A percentile compares a stretch with the other conserved stretches of the same genome.
phyloP scores from a whole-genome alignment of 2,888 invertebrate genomes.

The Chrysotoxum bicinctum region DNA sequence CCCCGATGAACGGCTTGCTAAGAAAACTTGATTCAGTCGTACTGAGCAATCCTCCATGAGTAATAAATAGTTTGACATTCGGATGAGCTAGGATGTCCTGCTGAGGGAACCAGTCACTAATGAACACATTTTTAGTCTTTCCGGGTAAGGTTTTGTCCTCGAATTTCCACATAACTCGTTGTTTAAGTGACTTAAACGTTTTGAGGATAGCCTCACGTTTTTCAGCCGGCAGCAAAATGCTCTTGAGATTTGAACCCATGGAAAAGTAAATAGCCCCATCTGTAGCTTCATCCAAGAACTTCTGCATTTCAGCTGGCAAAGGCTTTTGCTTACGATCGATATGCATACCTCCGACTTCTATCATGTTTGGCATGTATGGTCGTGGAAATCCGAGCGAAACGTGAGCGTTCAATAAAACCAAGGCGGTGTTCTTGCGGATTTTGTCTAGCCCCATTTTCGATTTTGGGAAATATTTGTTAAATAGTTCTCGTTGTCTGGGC shows the following conservation, averaged over 20 bases:
- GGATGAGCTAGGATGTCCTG: slow-evolving; percentile 82
- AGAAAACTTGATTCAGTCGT: slow-evolving; percentile 82
- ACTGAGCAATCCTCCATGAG: slow-evolving; percentile 82
- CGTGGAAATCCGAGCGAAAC: slow-evolving; percentile 78
- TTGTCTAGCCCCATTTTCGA: slow-evolving; percentile 75
- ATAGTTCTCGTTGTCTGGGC: slow-evolving; percentile 77
- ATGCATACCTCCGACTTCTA: slow-evolving; percentile 81
- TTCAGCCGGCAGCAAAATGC: slow-evolving; percentile 75
- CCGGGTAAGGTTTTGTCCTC: slow-evolving; percentile 78
- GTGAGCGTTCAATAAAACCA: slow-evolving; percentile 79
- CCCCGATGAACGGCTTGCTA: slow-evolving; percentile 82
- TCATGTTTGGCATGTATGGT: slow-evolving; percentile 80
- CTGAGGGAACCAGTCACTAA: slow-evolving; percentile 82
- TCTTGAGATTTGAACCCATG: slow-evolving; percentile 81
- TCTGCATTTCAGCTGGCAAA: slow-evolving; percentile 78
- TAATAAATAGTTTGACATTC: slow-evolving; percentile 82
- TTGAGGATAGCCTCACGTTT: slow-evolving; percentile 76
- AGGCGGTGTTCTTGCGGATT: slow-evolving; percentile 76
- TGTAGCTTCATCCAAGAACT: slow-evolving; percentile 80
- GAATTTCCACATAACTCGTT: slow-evolving; percentile 82
- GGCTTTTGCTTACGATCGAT: slow-evolving; percentile 77
- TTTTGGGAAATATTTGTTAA: slow-evolving; percentile 76
- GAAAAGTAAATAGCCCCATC: slow-evolving; percentile 82
- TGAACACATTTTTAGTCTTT: slow-evolving; percentile 79
- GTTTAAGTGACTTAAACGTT: slow-evolving; percentile 77